Evolutionary conservation across 2,888 invertebrate genomes (phyloP).

Genomic region (Cylloceria caligata): DNA sequence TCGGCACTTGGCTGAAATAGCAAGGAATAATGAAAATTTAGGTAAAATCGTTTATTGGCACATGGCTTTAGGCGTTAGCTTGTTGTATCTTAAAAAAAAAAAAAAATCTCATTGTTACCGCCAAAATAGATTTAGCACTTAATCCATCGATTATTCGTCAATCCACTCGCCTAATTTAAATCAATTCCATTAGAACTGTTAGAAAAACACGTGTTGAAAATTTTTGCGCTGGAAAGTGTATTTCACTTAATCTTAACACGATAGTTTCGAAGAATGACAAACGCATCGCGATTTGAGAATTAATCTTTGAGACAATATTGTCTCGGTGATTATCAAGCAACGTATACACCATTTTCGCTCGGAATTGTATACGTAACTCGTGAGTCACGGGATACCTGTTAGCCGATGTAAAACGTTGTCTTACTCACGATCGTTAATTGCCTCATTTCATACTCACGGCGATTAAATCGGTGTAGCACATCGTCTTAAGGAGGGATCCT

Average conservation of each 20-base stretch:
- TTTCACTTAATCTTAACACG: neutral
- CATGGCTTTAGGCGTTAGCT: neutral
- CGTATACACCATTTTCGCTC: neutral
- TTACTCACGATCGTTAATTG: too few relatives aligned
- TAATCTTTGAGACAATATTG: neutral
- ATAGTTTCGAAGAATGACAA: neutral
- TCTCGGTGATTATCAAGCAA: neutral
- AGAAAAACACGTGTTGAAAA: neutral
- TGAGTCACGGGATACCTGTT: neutral
- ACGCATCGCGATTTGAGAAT: neutral
- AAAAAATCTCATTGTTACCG: neutral
- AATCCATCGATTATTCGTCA: neutral
- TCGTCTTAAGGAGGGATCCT: too few relatives aligned
- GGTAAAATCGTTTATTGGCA: neutral
- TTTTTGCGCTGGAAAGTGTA: neutral
- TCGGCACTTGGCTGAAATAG: neutral
- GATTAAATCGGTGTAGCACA: too few relatives aligned
- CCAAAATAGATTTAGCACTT: neutral
- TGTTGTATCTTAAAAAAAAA: neutral
- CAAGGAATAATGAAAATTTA: neutral
- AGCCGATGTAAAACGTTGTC: neutral
- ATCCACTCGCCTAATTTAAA: neutral
- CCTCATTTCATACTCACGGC: too few relatives aligned
- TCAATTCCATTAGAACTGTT: neutral
- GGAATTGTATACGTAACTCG: neutral